These are phyloP conservation scores for Alouatta palliata DNA, from an alignment of 2,113 vertebrate species.

Conservation along the genomic window DNA sequence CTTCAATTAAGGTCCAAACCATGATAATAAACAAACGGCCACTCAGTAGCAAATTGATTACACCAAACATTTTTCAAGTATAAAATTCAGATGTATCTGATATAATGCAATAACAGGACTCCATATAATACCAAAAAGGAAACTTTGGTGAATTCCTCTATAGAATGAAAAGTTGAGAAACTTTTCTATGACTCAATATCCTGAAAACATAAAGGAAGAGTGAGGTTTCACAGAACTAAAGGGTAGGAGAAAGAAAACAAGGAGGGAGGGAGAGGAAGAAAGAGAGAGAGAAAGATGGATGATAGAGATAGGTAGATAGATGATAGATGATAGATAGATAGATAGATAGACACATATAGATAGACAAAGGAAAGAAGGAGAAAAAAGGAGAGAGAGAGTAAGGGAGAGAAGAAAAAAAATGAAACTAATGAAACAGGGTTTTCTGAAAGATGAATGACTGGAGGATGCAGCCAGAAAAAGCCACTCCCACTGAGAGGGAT, in stretches of 20 bases:
- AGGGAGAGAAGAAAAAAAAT: too few relatives aligned
- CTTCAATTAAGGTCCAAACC: not conserved
- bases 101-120: not conserved
- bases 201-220: not conserved
- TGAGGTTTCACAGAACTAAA: not conserved
- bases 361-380: not conserved
- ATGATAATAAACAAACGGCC: not conserved
- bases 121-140: not conserved
- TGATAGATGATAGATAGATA: too few relatives aligned
- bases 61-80: not conserved
- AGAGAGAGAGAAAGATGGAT: not conserved
- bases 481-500: too few relatives aligned
- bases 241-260: accelerated
- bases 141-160: not conserved
- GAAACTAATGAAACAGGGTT: not conserved
- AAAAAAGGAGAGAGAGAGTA: too few relatives aligned
- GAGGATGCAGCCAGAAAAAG: too few relatives aligned
- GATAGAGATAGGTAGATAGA: not conserved
- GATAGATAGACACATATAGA: not conserved
- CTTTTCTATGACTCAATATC: not conserved
- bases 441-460: too few relatives aligned
- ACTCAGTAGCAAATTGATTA: not conserved
- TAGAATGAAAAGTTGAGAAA: not conserved
- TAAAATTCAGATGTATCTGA: not conserved
- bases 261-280: too few relatives aligned